Percentiles rank a stretch among this genome's conserved stretches.
phyloP scores from a whole-genome alignment of 2,888 invertebrate genomes.

The Bombyx huttoni region DNA sequence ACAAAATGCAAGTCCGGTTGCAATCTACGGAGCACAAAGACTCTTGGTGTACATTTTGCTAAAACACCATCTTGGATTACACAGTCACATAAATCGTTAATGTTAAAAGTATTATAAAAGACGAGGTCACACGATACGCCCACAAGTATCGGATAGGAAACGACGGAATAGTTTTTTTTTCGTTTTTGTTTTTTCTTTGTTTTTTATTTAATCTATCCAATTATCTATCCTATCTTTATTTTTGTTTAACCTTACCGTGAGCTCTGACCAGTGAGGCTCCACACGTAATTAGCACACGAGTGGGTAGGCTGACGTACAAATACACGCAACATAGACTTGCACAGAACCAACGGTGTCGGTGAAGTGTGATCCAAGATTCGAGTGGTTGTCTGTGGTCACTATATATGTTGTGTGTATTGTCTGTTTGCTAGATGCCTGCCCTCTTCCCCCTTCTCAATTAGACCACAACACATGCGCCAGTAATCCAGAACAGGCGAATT shows the following conservation, averaged over 20 bases:
- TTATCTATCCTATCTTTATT: conserved; percentile 62
- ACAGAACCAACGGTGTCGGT: conserved; percentile 54
- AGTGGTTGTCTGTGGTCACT: conserved; percentile 72
- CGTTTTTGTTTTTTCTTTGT: conserved; percentile 21
- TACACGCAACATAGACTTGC: conserved; percentile 68
- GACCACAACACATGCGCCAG: conserved; percentile 86
- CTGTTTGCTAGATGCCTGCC: conserved; percentile 96
- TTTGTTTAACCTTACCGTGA: conserved; percentile 27
- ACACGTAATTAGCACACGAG: conserved; percentile 25
- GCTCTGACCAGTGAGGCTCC: conserved; percentile 13
- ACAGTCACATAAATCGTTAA: conserved; percentile 64
- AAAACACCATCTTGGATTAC: conserved; percentile 72
- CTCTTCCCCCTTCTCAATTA: conserved; percentile 89
- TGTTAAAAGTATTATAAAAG: background rate
- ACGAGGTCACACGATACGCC: conserved; percentile 1
- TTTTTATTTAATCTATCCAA: conserved; percentile 58
- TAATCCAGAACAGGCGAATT: conserved; percentile 79
- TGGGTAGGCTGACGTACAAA: conserved; percentile 60
- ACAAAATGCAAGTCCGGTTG: conserved; percentile 65
- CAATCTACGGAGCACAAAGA: conserved; percentile 73
- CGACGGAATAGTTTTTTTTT: conserved; percentile 5
- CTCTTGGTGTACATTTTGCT: conserved; percentile 69
- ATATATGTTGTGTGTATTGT: conserved; percentile 85
- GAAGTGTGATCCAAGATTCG: conserved; percentile 71
- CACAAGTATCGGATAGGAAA: conserved; percentile 2